These are phyloP conservation scores for Chrysogorgia sp. DNA, from an alignment of 92 coral and sea anemone species.

Conservation along the genomic window DNA sequence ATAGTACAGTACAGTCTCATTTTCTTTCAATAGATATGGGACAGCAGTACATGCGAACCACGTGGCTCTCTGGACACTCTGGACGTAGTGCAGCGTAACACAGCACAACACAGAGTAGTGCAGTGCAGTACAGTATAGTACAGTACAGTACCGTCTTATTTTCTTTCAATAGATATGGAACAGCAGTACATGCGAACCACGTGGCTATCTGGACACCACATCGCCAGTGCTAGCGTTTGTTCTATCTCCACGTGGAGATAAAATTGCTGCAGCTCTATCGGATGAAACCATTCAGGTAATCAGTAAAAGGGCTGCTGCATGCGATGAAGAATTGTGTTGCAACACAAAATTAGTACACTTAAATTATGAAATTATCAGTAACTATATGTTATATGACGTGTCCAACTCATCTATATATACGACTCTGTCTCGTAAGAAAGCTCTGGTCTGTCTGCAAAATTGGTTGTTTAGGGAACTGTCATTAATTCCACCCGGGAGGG, in stretches of 20 bases:
- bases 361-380: no score
- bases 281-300: constrained; percentile 92
- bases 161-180: constrained; percentile 50
- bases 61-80: constrained; percentile 63
- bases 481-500: no score
- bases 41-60: constrained; percentile 69
- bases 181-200: constrained; percentile 67
- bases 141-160: not conserved
- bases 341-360: not conserved
- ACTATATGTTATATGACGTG: no score
- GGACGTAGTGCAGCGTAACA: not conserved
- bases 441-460: no score
- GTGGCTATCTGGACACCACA: constrained; percentile 63
- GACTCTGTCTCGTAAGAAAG: no score
- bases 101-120: not conserved
- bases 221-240: constrained; percentile 80
- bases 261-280: constrained; percentile 83
- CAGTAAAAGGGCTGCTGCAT: no score
- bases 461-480: no score
- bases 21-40: constrained; percentile 46
- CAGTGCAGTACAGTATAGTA: not conserved
- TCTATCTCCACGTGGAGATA: constrained; percentile 67
- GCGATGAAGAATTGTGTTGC: not conserved
- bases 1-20: no score
- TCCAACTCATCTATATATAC: no score